Evolutionary conservation across 2,888 invertebrate species (phyloP), one percentile per base, ranked within the genome.

Genomic region (Synanthedon tipuliformis): DNA sequence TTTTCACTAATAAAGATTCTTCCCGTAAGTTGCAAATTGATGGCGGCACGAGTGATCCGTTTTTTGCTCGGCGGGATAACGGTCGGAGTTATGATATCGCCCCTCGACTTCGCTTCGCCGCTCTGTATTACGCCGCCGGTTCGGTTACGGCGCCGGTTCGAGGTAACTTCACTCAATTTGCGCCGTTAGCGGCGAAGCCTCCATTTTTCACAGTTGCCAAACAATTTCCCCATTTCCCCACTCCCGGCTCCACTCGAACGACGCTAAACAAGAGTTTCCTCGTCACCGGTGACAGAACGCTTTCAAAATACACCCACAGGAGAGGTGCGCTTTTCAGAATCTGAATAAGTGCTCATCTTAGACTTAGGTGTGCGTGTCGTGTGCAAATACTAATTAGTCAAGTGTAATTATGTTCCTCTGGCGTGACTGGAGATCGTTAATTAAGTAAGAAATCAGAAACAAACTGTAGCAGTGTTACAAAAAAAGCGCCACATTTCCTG

Each of bases 121-220:
- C 50, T 34, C 34, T 34, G 27, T 50, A 50, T 50, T 34, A 34
- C n/a, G 49, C 23, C 13, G n/a, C n/a, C n/a, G n/a, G n/a, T n/a
- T n/a, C n/a, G 16, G 18, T 16, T 18, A 27, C 27, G 52, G 57
- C 48, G 58, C 56, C 54, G 62, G 23, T 62, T 54, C 56, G 55
- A 63, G 66, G 69, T 60, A 54, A 66, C 69, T 77, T 75, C 81
- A 83, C 83, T 85, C 79, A 83, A 85, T 85, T 85, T 84, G 77
- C 71, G 65, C 71, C 60, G 79, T 82, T 82, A 83, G 71, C 73
- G 65, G 60, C 56, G 66, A 67, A 53, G 69, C 71, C 70, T 74
- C 77, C 62, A 81, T 83, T 81, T 81, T 83, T 81, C 82, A 80
- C 84, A 75, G 81, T 72, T 76, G 81, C 78, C 75, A 81, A 80